Conservation (phyloP, 2,113 vertebrate species). For the Gallinago jamesoni region DNA sequence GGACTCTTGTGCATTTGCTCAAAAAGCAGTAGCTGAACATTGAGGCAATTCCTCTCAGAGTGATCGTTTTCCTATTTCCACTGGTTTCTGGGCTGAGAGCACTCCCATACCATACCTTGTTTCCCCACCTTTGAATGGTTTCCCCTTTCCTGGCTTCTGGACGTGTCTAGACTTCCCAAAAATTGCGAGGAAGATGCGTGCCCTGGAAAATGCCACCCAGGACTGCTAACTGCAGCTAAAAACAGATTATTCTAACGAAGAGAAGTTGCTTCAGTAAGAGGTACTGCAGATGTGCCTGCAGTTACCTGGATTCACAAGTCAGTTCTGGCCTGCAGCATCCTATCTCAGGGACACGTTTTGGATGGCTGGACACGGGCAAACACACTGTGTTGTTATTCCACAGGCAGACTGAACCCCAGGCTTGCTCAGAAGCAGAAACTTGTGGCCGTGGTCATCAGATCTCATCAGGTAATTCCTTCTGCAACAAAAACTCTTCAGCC, state of each 20-base stretch:
- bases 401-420: background rate
- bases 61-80: background rate
- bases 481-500: background rate
- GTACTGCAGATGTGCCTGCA: background rate
- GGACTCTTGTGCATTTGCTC: background rate
- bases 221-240: background rate
- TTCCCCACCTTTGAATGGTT: background rate
- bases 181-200: background rate
- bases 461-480: background rate
- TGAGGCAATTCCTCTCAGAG: background rate
- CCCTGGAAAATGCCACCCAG: background rate
- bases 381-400: background rate
- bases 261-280: background rate
- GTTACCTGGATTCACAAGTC: background rate
- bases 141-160: background rate
- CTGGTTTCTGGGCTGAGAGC: background rate
- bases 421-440: background rate
- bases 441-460: background rate
- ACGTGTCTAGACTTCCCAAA: background rate
- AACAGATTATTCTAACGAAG: background rate
- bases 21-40: background rate
- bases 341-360: background rate
- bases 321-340: background rate
- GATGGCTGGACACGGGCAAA: background rate
- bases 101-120: background rate